phyloP scores from a whole-genome alignment of 2,888 invertebrate species.

The Mactromeris polynyma region DNA sequence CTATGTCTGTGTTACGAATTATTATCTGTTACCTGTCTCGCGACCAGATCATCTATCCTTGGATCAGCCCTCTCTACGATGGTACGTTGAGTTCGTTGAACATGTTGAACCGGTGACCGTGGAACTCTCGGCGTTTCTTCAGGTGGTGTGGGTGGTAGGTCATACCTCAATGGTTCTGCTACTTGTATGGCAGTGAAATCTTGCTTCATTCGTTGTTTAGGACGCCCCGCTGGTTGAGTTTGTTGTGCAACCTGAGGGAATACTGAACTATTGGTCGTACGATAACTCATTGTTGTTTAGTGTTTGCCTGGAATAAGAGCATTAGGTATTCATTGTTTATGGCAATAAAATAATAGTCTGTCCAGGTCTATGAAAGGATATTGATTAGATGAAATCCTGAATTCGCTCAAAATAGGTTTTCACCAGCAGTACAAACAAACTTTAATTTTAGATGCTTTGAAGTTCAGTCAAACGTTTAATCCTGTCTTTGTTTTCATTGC shows the following conservation, averaged over 20 bases:
- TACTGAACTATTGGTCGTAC: slow-evolving; percentile 35
- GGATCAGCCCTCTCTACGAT: neutral
- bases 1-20: neutral
- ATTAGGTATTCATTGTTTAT: too few relatives aligned
- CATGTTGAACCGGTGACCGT: slow-evolving; percentile 22
- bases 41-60: slow-evolving; percentile 47
- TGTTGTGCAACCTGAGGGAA: slow-evolving; percentile 35
- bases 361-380: too few relatives aligned
- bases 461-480: too few relatives aligned
- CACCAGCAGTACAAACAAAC: too few relatives aligned
- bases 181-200: slow-evolving; percentile 76
- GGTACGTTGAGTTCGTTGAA: slow-evolving; percentile 14
- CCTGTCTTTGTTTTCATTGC: too few relatives aligned
- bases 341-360: too few relatives aligned
- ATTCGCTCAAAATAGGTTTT: too few relatives aligned
- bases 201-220: slow-evolving; percentile 60
- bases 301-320: neutral
- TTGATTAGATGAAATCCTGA: too few relatives aligned
- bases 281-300: slow-evolving; percentile 58
- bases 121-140: neutral
- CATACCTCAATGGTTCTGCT: slow-evolving; percentile 52
- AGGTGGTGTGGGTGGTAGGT: slow-evolving; percentile 3
- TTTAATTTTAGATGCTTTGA: too few relatives aligned
- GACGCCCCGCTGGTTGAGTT: neutral
- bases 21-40: slow-evolving; percentile 53